Base-by-base conservation (phyloP, 1,140 invertebrate species). In the Megalopta genalis region DNA sequence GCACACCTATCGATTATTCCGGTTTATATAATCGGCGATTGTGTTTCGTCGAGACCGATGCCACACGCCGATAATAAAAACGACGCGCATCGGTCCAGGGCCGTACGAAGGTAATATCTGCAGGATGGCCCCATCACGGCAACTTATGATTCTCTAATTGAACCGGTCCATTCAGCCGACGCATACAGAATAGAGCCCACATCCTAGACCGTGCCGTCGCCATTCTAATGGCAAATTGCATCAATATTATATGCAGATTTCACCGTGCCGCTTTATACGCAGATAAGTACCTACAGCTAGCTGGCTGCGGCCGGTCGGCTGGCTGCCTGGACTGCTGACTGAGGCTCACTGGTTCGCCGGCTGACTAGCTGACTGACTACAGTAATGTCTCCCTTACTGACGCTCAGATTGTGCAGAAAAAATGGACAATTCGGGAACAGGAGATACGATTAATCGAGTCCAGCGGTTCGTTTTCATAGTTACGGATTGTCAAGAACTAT, bases 121-220 rank as follows among this genome's bases (percentile, higher is more conserved):
- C 86, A 88, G 88, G 88, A 90, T 90, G 87, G 87, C 81, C 85
- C 86, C 88, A 90, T 92, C 90, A 90, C 85, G 88, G 81, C 90
- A 89, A 92, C 90, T 90, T 92, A 90, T 88, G 91, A 92, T 92
- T 92, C 90, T 90, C 91, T 92, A 92, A 92, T 92, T 92, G 91
- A 91, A 90, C 84, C 87, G 87, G 84, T 87, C 89, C 87, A 91
- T 92, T 91, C 90, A 91, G 87, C 87, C 84, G 84, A 59, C 86
- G 89, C 90, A 89, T 90, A 87, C 88, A 89, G 90, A 91, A 91
- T 89, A 86, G 89, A 89, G 86, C 89, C 87, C 87, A 91, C 90
- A 89, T 90, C 89, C 89, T 91, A 90, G 89, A 88, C 83, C 83
- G 82, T 85, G 84, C 87, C 83, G 86, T 88, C 86, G 89, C 84